Percentiles rank a stretch among this genome's conserved stretches.
Evolutionary conservation across 2,888 invertebrate genomes (phyloP).

Genomic region (Dioctria linearis): DNA sequence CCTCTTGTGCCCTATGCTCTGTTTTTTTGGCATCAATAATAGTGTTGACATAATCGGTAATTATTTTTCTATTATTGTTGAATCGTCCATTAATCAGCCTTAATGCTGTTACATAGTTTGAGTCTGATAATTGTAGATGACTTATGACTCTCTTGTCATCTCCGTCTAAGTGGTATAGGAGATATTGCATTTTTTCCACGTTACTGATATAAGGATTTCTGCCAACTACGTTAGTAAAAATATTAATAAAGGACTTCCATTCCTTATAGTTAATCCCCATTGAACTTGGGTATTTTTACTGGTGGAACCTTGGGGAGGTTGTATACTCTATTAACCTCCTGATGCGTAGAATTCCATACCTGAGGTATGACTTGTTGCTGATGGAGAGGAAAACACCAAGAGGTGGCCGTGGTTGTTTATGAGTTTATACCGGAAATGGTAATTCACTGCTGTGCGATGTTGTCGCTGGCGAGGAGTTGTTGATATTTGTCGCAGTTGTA

Average conservation of each 20-base stretch:
- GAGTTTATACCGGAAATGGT: too few species aligned
- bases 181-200: not conserved
- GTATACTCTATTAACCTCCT: not conserved
- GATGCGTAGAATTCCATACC: too few species aligned
- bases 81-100: not conserved
- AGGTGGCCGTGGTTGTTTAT: too few species aligned
- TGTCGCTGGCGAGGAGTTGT: too few species aligned
- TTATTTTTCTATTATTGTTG: constrained; percentile 2
- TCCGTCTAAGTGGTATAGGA: not conserved
- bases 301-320: not conserved
- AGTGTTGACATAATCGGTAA: not conserved
- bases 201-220: not conserved
- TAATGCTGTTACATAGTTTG: not conserved
- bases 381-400: too few species aligned
- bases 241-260: not conserved
- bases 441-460: too few species aligned
- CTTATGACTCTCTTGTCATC: not conserved
- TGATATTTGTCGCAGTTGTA: too few species aligned
- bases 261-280: not conserved
- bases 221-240: not conserved
- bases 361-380: too few species aligned
- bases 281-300: not conserved
- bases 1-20: too few species aligned
- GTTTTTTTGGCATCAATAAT: not conserved
- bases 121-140: not conserved